A percentile compares a stretch with the other conserved stretches of the same genome.
These are phyloP conservation scores for Allophyes oxyacanthae DNA, from an alignment of 2,888 invertebrate genomes.

Conservation along the genomic window DNA sequence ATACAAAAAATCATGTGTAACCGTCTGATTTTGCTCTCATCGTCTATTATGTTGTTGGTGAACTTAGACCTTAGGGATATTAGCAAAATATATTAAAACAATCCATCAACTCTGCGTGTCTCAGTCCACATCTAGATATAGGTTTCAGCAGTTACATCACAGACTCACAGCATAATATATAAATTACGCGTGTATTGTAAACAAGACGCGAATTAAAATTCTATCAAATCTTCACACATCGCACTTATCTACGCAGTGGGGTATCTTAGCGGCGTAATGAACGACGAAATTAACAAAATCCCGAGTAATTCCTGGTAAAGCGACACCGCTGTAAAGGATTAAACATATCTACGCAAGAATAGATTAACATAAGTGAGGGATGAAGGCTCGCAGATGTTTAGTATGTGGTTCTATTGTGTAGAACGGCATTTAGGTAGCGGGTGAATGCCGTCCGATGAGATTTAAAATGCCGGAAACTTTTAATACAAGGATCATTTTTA, in stretches of 20 bases:
- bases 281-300: slow-evolving; percentile 65
- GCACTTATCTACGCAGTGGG: slow-evolving; percentile 21
- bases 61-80: too few relatives aligned
- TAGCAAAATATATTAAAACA: slow-evolving; percentile 6
- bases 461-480: slow-evolving; percentile 2
- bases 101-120: not conserved
- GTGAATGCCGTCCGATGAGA: slow-evolving; percentile 1
- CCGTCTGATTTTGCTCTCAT: too few relatives aligned
- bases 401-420: slow-evolving; percentile 27
- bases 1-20: too few relatives aligned
- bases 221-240: slow-evolving; percentile 42
- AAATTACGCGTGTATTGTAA: slow-evolving; percentile 1
- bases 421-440: slow-evolving; percentile 9
- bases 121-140: not conserved
- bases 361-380: slow-evolving; percentile 61
- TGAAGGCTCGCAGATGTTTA: slow-evolving; percentile 47
- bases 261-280: slow-evolving; percentile 58
- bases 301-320: slow-evolving; percentile 57
- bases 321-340: slow-evolving; percentile 56
- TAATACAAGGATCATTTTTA: not conserved
- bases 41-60: too few relatives aligned
- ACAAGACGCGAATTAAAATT: slow-evolving; percentile 21
- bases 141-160: not conserved
- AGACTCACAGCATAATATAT: too few relatives aligned
- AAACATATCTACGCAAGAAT: slow-evolving; percentile 51